phyloP scores from a whole-genome alignment of 2,888 invertebrate species.

The Sceliomorpha sp. region DNA sequence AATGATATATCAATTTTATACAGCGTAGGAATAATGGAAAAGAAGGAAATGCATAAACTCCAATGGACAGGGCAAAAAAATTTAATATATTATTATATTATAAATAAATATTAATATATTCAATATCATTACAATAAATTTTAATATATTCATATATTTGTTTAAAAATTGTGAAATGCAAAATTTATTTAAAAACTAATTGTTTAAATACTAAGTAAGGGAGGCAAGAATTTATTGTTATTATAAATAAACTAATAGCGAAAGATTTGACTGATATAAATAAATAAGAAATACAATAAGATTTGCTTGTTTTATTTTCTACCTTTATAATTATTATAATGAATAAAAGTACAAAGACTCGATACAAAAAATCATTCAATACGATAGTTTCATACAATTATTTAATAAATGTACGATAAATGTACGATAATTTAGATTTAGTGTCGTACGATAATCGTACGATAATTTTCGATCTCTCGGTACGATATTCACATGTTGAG shows the following conservation, averaged over 20 bases:
- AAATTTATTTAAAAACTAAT: not conserved
- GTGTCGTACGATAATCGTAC: constrained; percentile 13
- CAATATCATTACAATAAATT: not conserved
- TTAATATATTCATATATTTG: not conserved
- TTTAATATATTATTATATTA: not conserved
- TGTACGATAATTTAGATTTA: constrained; percentile 5
- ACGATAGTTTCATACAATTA: constrained; percentile 1
- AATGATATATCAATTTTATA: too few species aligned
- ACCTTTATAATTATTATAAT: not conserved
- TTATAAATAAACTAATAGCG: not conserved
- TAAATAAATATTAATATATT: not conserved
- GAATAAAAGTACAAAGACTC: not conserved
- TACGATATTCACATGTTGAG: constrained; percentile 9
- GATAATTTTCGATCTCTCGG: constrained; percentile 1
- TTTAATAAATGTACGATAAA: too few species aligned
- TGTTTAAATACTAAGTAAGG: not conserved
- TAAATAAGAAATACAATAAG: not conserved
- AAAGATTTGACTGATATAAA: not conserved
- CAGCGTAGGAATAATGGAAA: too few species aligned
- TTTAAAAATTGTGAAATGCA: not conserved
- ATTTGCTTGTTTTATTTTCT: not conserved
- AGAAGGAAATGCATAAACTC: too few species aligned
- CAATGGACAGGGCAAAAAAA: not conserved
- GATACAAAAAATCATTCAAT: constrained; percentile 1
- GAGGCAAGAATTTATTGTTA: not conserved